A percentile compares a stretch with the other conserved stretches of the same genome.
These are phyloP conservation scores for Epicampocera succincta DNA, from an alignment of 2,888 invertebrate genomes.

Conservation along the genomic window DNA sequence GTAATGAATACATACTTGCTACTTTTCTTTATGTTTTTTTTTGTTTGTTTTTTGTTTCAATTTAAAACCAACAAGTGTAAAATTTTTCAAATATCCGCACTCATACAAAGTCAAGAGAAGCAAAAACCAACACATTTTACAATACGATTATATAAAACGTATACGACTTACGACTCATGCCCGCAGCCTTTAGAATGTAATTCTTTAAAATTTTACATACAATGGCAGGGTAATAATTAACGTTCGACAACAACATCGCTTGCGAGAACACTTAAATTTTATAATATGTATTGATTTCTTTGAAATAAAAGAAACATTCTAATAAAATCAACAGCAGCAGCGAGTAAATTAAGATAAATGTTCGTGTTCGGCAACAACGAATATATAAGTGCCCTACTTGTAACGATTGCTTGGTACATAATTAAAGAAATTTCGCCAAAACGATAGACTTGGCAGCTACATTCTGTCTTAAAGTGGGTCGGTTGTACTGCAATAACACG, in stretches of 20 bases:
- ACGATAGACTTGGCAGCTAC: no score
- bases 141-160: conserved; percentile 9
- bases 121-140: conserved; percentile 9
- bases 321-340: neutral
- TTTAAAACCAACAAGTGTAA: conserved; percentile 48
- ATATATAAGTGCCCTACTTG: neutral
- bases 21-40: no score
- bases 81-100: conserved; percentile 28
- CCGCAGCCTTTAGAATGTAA: conserved; percentile 17
- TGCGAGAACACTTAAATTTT: conserved; percentile 24
- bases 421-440: no score
- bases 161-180: neutral
- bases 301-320: conserved; percentile 15
- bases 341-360: neutral
- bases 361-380: neutral
- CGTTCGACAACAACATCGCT: conserved; percentile 11
- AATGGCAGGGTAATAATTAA: conserved; percentile 35
- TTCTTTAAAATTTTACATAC: conserved; percentile 5
- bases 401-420: no score
- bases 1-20: conserved; percentile 2
- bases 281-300: conserved; percentile 53
- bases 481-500: no score
- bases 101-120: conserved; percentile 4
- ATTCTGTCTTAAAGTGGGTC: no score
- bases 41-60: neutral